These are phyloP conservation scores for Luperina testacea DNA, from an alignment of 2,888 invertebrate species.

Conservation along the genomic window DNA sequence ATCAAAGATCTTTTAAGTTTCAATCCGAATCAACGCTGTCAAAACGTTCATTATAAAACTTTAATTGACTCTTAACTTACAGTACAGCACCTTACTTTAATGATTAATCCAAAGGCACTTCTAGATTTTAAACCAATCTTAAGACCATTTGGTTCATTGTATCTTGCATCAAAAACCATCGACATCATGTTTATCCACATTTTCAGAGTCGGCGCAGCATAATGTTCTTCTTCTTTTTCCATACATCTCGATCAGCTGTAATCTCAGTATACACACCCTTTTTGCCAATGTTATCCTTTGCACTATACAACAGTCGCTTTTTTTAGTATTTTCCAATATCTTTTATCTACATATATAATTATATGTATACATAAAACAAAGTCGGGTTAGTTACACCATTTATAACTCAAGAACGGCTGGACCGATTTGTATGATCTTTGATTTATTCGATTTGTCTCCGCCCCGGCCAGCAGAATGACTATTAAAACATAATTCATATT, in stretches of 20 bases:
- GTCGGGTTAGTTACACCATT: too few relatives aligned
- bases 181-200: neutral
- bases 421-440: too few relatives aligned
- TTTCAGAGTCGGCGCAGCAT: neutral
- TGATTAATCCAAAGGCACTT: neutral
- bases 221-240: neutral
- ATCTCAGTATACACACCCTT: neutral
- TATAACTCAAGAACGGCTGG: too few relatives aligned
- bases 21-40: neutral
- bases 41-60: constrained; percentile 27
- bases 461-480: too few relatives aligned
- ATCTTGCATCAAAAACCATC: neutral
- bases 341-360: too few relatives aligned
- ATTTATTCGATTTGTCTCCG: too few relatives aligned
- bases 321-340: neutral
- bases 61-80: constrained; percentile 12
- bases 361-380: too few relatives aligned
- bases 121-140: constrained; percentile 22
- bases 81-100: constrained; percentile 1
- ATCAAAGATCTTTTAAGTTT: constrained; percentile 15
- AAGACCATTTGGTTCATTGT: neutral
- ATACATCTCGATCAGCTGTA: neutral
- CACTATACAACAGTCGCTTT: too few relatives aligned
- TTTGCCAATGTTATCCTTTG: neutral
- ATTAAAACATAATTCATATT: too few relatives aligned